These are phyloP conservation scores for Cheilosia pagana DNA, from an alignment of 2,888 invertebrate genomes.

Conservation along the genomic window DNA sequence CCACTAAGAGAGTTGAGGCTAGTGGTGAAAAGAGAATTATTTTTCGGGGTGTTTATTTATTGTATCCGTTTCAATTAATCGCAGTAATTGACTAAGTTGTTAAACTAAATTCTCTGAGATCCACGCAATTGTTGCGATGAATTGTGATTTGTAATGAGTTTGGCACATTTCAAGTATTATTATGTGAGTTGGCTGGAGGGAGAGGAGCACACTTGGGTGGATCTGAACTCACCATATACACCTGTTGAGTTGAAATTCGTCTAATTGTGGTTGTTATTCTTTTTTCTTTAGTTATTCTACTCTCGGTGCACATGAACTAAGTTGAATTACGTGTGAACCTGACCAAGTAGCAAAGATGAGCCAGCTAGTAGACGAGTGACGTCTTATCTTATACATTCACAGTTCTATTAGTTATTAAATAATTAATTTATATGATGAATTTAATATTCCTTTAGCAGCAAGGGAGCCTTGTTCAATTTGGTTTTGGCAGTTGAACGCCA, in stretches of 20 bases:
- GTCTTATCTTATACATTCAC: no score
- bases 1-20: constrained; percentile 35
- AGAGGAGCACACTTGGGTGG: not conserved
- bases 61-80: constrained; percentile 26
- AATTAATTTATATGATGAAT: no score
- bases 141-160: not conserved
- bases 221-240: constrained; percentile 54
- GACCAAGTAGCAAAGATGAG: no score
- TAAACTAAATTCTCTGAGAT: constrained; percentile 3
- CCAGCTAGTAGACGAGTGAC: no score
- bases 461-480: no score
- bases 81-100: constrained; percentile 22
- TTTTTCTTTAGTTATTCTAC: no score
- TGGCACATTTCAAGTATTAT: not conserved
- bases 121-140: not conserved
- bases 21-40: constrained; percentile 14
- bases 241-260: constrained; percentile 40
- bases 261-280: not conserved
- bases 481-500: no score
- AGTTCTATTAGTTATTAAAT: no score
- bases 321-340: no score
- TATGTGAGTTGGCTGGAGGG: not conserved
- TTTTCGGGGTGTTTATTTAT: constrained; percentile 12
- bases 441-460: no score
- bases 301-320: no score